phyloP scores from a whole-genome alignment of 1,140 invertebrate genomes.

The Zaprionus gabonicus region DNA sequence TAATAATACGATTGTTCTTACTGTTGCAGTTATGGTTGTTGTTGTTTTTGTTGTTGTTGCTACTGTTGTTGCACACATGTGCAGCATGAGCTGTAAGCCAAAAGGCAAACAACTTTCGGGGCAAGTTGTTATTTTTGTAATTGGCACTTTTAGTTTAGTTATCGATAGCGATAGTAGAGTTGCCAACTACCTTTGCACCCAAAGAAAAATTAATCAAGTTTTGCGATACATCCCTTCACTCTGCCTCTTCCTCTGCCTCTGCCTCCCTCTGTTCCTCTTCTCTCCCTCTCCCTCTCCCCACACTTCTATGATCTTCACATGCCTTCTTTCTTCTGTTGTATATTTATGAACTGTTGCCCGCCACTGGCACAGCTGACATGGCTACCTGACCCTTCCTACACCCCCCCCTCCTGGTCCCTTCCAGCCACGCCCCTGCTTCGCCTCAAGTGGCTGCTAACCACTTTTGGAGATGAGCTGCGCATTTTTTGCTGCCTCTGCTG shows the following conservation, averaged over 20 bases:
- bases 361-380: not conserved
- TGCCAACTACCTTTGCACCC: slow-evolving; percentile 8
- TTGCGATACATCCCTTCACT: not conserved
- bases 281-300: no score
- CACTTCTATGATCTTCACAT: slow-evolving; percentile 5
- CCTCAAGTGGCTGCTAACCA: slow-evolving; percentile 58
- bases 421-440: not conserved
- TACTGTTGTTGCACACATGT: slow-evolving; percentile 4
- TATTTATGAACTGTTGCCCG: slow-evolving; percentile 33
- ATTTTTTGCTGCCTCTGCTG: slow-evolving; percentile 32
- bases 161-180: slow-evolving; percentile 32
- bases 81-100: slow-evolving; percentile 4
- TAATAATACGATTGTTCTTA: slow-evolving; percentile 16
- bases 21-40: slow-evolving; percentile 3
- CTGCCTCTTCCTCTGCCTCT: no score
- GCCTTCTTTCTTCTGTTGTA: slow-evolving; percentile 11
- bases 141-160: slow-evolving; percentile 65
- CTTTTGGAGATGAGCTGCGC: slow-evolving; percentile 67
- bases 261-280: no score
- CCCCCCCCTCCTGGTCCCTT: not conserved
- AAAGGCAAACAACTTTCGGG: slow-evolving; percentile 47
- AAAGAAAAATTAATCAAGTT: slow-evolving; percentile 52
- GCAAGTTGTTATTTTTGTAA: slow-evolving; percentile 74
- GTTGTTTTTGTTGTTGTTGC: slow-evolving; percentile 6
- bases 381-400: not conserved